Evolutionary conservation across 2,888 invertebrate species (phyloP).

Genomic region (Siphonodentalium dalli): DNA sequence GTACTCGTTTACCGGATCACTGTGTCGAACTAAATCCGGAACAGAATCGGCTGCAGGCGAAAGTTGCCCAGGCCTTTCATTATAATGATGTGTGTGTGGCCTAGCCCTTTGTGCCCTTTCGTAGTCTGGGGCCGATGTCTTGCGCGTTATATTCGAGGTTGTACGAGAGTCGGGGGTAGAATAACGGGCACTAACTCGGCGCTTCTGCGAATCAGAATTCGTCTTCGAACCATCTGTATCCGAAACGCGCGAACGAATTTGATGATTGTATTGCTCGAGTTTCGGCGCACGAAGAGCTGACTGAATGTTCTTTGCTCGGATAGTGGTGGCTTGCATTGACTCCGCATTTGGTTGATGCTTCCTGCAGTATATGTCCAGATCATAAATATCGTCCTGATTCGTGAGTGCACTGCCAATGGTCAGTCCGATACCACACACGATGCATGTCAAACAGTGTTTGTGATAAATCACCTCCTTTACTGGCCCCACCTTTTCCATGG

Average conservation of each 20-base stretch:
- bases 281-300: slow-evolving; percentile 10
- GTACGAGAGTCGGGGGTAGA: too few relatives aligned
- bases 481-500: slow-evolving; percentile 87
- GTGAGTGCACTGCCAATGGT: slow-evolving; percentile 50
- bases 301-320: slow-evolving; percentile 15
- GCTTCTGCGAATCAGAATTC: too few relatives aligned
- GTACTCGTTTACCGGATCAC: too few relatives aligned
- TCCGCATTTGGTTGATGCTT: slow-evolving; percentile 38
- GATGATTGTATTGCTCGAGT: slow-evolving; percentile 15
- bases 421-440: slow-evolving; percentile 76
- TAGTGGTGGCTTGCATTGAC: slow-evolving; percentile 21
- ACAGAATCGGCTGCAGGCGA: too few relatives aligned
- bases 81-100: too few relatives aligned
- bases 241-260: slow-evolving; percentile 6
- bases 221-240: too few relatives aligned
- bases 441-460: slow-evolving; percentile 94
- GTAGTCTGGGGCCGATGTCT: too few relatives aligned
- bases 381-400: slow-evolving; percentile 40
- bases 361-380: slow-evolving; percentile 53
- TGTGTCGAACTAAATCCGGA: too few relatives aligned
- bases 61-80: too few relatives aligned
- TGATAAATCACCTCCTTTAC: slow-evolving; percentile 91
- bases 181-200: too few relatives aligned
- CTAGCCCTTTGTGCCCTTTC: too few relatives aligned
- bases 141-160: too few relatives aligned